Evolutionary conservation across 2,797 vertebrate genomes (phyloP).

Genomic region (Glyptemys insculpta): DNA sequence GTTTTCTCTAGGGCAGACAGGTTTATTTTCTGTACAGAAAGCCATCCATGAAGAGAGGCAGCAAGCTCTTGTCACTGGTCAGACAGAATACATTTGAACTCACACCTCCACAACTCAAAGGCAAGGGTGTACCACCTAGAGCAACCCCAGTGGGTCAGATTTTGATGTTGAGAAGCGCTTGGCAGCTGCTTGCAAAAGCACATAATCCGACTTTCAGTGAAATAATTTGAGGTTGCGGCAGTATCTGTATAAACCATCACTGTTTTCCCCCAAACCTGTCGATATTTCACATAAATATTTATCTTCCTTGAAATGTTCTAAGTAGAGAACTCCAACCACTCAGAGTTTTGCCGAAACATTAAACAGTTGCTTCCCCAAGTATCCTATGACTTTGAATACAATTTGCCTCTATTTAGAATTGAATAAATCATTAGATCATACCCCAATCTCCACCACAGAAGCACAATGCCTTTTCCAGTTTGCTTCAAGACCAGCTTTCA

Average conservation of each 20-base stretch:
- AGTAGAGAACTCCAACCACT: not conserved
- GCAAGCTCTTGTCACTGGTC: not conserved
- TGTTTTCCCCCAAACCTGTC: constrained; percentile 46
- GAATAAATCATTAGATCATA: not conserved
- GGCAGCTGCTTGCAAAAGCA: constrained; percentile 18
- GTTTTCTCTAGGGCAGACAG: not conserved
- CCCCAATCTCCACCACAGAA: not conserved
- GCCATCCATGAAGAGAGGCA: rapidly evolving
- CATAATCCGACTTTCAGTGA: not conserved
- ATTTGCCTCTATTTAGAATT: not conserved
- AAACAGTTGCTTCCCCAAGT: not conserved
- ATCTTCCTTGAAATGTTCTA: constrained; percentile 43
- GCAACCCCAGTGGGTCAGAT: not conserved
- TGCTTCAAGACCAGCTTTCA: not conserved
- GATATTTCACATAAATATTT: constrained; percentile 59
- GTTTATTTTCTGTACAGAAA: not conserved
- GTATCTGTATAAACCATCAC: constrained; percentile 44
- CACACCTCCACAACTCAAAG: not conserved
- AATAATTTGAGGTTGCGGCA: constrained; percentile 54
- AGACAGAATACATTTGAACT: not conserved
- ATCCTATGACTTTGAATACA: not conserved
- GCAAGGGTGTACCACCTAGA: rapidly evolving
- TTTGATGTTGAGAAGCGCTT: not conserved
- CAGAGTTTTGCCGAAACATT: not conserved
- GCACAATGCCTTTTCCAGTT: not conserved